Percentiles rank a stretch among this genome's conserved stretches.
Evolutionary conservation across 1,140 invertebrate species (phyloP).

Genomic region (Schlechtendalia chinensis): DNA sequence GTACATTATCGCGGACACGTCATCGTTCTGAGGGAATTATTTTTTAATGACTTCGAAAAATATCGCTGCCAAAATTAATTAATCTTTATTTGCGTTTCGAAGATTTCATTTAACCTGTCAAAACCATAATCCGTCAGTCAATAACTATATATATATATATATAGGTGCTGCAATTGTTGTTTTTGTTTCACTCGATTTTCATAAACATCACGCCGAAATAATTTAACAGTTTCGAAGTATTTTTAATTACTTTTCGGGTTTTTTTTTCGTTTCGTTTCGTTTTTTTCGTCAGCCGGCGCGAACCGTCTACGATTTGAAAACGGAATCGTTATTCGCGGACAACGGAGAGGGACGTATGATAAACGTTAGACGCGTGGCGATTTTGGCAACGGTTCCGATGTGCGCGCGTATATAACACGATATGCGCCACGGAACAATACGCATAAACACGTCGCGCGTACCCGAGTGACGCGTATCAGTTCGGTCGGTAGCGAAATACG

Average conservation of each 20-base stretch:
- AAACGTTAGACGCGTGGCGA: background rate
- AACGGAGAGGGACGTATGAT: background rate
- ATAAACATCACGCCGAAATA: background rate
- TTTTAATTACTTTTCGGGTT: background rate
- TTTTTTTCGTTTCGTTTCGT: background rate
- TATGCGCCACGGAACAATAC: too few species aligned
- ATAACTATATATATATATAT: background rate
- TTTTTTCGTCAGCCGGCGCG: background rate
- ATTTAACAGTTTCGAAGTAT: background rate
- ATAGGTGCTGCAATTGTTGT: background rate
- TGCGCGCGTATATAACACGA: background rate
- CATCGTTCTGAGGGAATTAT: background rate
- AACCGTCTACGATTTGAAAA: background rate
- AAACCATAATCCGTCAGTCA: background rate
- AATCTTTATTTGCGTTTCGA: background rate
- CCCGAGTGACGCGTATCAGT: conserved; percentile 30
- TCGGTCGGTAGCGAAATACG: background rate
- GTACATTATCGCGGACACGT: background rate
- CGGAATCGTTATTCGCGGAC: background rate
- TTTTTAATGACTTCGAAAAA: background rate
- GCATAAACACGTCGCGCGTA: background rate
- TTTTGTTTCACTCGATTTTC: background rate
- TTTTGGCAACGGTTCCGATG: background rate
- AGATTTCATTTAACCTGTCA: background rate
- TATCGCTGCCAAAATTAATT: background rate